Conservation (phyloP, 2,113 vertebrate genomes). For the Haemorhous mexicanus region DNA sequence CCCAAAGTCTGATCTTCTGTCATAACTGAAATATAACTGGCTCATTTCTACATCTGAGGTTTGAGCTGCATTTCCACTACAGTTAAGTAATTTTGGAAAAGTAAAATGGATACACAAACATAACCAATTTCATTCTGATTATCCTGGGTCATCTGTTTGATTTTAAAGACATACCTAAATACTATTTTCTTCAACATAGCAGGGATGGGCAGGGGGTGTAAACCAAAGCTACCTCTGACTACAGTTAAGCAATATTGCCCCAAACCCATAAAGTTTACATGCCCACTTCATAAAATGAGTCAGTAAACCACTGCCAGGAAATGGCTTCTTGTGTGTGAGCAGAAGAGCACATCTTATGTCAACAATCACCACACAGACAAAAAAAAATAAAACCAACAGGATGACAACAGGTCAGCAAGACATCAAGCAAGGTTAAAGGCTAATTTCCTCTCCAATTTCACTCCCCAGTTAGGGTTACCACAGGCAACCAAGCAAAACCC, state of each 20-base stretch:
- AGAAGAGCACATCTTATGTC: not conserved
- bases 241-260: not conserved
- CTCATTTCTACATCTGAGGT: not conserved
- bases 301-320: conserved; percentile 45
- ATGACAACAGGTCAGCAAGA: not conserved
- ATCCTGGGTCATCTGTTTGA: not conserved
- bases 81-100: not conserved
- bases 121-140: not conserved
- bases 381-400: not conserved
- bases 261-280: not conserved
- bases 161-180: not conserved
- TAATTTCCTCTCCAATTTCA: not conserved
- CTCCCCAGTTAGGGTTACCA: not conserved
- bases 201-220: not conserved
- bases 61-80: not conserved
- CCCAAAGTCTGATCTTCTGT: not conserved
- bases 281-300: not conserved
- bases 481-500: not conserved
- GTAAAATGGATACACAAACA: not conserved
- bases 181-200: not conserved
- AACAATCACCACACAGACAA: not conserved
- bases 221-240: not conserved
- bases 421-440: not conserved
- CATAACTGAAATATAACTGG: not conserved
- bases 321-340: not conserved